Conservation (phyloP, 2,113 vertebrate genomes). For the Pogona vitticeps region DNA sequence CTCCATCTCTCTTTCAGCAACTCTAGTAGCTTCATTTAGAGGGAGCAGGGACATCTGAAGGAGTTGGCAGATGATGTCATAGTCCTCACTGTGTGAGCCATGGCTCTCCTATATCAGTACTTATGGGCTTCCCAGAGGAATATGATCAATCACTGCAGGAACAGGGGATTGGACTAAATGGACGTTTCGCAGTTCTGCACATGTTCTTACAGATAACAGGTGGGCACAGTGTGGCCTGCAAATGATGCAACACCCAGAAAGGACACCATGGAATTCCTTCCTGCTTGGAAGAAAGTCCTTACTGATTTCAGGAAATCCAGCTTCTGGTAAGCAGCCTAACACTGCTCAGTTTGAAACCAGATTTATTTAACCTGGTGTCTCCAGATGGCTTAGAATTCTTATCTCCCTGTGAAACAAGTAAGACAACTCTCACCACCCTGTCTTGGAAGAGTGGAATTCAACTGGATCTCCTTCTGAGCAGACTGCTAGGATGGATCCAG, state of each 20-base stretch:
- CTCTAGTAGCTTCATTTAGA: no score
- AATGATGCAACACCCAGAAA: neutral
- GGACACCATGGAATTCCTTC: neutral
- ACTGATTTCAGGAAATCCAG: neutral
- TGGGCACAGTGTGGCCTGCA: no score
- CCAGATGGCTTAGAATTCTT: neutral
- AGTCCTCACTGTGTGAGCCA: neutral
- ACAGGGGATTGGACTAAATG: neutral
- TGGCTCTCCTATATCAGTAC: neutral
- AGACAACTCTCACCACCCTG: neutral
- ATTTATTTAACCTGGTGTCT: neutral
- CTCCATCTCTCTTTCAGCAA: no score
- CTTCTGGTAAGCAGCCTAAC: neutral
- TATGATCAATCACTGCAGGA: no score
- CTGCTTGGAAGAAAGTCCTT: neutral
- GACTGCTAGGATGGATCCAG: neutral
- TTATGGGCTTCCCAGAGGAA: neutral
- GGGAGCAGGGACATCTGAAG: no score
- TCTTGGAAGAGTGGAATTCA: neutral
- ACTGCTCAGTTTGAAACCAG: neutral
- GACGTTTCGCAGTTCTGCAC: neutral
- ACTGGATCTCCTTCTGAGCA: neutral
- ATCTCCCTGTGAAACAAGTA: neutral
- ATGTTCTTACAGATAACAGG: no score
- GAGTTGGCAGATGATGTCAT: neutral